Evolutionary conservation across 2,113 vertebrate species (phyloP), one percentile per base, ranked within the genome.

Genomic region (Strigops habroptila): DNA sequence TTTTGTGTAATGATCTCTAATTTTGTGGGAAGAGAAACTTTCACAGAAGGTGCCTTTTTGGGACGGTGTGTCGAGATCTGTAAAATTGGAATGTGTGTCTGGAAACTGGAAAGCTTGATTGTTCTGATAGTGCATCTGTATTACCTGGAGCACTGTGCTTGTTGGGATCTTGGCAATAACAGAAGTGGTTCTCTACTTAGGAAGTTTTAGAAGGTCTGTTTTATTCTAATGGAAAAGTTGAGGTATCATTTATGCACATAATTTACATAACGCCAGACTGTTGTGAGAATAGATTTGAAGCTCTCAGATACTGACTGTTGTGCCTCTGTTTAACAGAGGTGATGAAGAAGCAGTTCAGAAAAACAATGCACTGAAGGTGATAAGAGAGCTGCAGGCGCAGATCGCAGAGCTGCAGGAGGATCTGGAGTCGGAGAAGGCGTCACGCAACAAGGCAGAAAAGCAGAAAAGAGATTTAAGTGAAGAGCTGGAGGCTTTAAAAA

Each of bases 391-490:
- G 80, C 99, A 99, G 96, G 99, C 99, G 22, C 99, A 99, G 76
- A 98, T 99, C 10, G 98, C 98, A 3, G 99, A 99, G 64, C 98
- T 99, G 3, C 99, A 99, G 90, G 99, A 99, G 96, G 99, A 99
- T 71, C 98, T 99, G 70, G 99, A 99, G 62, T 99, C 99, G 0
- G 99, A 99, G 97, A 99, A 99, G 94, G 97, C 98, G 0, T 98
- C 99, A 5, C 97, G 99, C 28, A 99, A 98, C 96, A 99, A 99
- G 97, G 99, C 99, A 0, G 99, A 99, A 49, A 99, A 99, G 92
- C 99, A 99, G 31, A 99, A 99, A 78, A 97, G 99, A 93, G 99
- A 99, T 94, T 90, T 99, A 93, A 99, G 99, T 57, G 99, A 99
- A 92, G 99, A 99, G 88, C 92, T 99, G 69, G 99, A 99, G 92